phyloP scores from a whole-genome alignment of 2,113 vertebrate genomes.

The Cisticola juncidis region DNA sequence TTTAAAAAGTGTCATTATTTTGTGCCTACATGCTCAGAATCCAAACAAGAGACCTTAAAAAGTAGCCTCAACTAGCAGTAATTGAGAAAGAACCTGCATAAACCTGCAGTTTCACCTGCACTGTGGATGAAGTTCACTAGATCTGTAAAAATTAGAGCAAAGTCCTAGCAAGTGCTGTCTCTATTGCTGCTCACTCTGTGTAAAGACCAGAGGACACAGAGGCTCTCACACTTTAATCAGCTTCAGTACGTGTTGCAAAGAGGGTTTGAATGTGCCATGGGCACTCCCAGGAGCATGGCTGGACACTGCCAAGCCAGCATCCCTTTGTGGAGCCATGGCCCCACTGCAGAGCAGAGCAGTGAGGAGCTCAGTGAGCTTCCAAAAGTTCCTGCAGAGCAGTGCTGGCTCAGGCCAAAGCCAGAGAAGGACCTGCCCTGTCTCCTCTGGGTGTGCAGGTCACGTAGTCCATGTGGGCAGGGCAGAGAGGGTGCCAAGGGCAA shows the following conservation, averaged over 20 bases:
- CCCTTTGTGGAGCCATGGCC: fast-evolving
- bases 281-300: background rate
- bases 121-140: background rate
- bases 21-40: background rate
- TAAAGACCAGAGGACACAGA: background rate
- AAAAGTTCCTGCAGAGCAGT: background rate
- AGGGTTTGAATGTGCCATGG: background rate
- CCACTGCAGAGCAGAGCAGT: background rate
- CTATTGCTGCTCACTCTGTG: background rate
- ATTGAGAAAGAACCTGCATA: background rate
- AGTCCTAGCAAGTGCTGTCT: background rate
- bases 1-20: background rate
- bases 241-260: background rate
- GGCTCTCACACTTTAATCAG: background rate
- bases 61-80: fast-evolving
- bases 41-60: background rate
- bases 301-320: background rate
- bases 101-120: background rate
- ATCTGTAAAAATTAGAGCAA: background rate
- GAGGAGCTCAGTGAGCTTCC: background rate
- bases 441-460: fast-evolving
- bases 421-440: fast-evolving
- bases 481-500: background rate
- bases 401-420: background rate
- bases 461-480: fast-evolving